Base-by-base conservation (phyloP, 2,113 vertebrate species). In the Uria aalge region DNA sequence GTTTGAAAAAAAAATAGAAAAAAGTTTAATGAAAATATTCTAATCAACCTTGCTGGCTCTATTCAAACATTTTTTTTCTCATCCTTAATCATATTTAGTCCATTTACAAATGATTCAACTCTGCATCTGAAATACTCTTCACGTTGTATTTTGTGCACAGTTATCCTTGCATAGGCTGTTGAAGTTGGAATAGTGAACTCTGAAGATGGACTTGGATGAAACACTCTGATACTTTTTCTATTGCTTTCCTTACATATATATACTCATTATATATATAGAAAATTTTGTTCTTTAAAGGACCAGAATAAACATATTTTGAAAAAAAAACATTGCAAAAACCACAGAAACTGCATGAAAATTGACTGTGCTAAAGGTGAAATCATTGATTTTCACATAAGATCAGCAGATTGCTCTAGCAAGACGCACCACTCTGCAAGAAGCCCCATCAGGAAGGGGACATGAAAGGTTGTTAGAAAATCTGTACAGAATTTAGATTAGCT, bases 401-500 rank as follows among this genome's bases (percentile, higher is more conserved):
- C 90, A 94, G 57, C 76, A 87, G 60, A 74, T 83, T 80, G 24
- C 21, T 73, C 34, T 71, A 96, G 75, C 34, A 86, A 96, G 72
- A 63, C 57, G 48, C 57, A 60, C 53, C n/a, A 72, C 84, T 57
- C 10, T 78, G 40, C 45, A 85, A 81, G 64, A 83, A 96, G 59
- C 38, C 30, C 40, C 50, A 43, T 48, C 56, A 90, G 79, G 75
- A 97, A 96, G 64, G 59, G 66, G 45, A 96, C 91, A 88, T 62
- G 64, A 93, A 94, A 96, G 72, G 85, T 88, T 97, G 89, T 76
- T 93, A 82, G 88, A 90, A 85, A 93, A 91, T 91, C 71, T 88
- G 93, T 71, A 50, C 69, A 93, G 97, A 97, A 97, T 97, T 97
- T 97, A 96, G 85, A 97, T 96, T 86, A 96, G 90, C 94, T 97